phyloP scores from a whole-genome alignment of 2,797 vertebrate species.

The Chiloscyllium punctatum region DNA sequence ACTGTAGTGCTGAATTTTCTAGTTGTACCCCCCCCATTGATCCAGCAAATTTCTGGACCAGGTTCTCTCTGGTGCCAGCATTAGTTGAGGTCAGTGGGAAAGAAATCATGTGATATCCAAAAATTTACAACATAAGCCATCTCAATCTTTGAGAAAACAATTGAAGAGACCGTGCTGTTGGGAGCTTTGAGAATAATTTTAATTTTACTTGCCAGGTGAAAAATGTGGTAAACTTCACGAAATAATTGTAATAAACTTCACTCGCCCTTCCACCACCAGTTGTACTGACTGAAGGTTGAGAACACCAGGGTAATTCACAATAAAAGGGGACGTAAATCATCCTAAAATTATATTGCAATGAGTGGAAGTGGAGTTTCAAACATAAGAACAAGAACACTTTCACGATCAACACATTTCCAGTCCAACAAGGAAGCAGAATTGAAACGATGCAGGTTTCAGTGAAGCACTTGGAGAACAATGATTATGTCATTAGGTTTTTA shows the following conservation, averaged over 20 bases:
- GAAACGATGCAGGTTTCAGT: too few relatives aligned
- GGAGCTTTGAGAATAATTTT: not conserved
- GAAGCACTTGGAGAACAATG: not conserved
- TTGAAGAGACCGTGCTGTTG: not conserved
- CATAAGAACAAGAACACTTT: too few relatives aligned
- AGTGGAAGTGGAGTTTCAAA: too few relatives aligned
- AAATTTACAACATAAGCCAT: not conserved
- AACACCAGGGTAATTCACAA: too few relatives aligned
- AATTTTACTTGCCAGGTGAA: not conserved
- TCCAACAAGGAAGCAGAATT: too few relatives aligned
- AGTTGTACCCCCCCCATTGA: too few relatives aligned
- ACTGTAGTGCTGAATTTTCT: too few relatives aligned
- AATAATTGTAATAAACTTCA: not conserved
- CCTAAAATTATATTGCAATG: too few relatives aligned
- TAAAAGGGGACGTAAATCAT: too few relatives aligned
- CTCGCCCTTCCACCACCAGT: not conserved
- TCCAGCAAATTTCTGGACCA: too few relatives aligned
- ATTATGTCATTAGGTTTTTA: not conserved
- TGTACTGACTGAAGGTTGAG: not conserved
- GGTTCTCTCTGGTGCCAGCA: too few relatives aligned
- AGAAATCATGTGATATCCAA: not conserved
- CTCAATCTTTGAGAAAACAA: not conserved
- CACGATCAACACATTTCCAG: too few relatives aligned
- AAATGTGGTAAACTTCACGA: not conserved
- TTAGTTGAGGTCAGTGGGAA: not conserved